Conservation (phyloP, 1,140 invertebrate genomes). For the Bursaphelenchus mucronatus region DNA sequence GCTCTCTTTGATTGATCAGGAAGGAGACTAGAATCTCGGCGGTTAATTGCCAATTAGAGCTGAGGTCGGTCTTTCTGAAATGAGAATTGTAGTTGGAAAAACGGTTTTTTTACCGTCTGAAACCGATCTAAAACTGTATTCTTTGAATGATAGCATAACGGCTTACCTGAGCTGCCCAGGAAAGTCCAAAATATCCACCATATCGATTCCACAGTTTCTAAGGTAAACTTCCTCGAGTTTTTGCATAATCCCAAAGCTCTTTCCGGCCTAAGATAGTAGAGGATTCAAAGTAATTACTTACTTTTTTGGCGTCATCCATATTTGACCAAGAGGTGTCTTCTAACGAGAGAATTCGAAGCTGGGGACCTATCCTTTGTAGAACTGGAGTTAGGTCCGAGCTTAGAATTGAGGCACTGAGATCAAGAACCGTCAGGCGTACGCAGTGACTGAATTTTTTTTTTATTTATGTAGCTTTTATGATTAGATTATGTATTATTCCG, state of each 20-base stretch:
- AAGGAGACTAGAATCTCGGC: constrained; percentile 27
- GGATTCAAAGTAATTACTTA: background rate
- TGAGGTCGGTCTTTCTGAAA: constrained; percentile 36
- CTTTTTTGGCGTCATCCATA: constrained; percentile 13
- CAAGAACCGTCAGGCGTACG: constrained; percentile 8
- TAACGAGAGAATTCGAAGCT: constrained; percentile 14
- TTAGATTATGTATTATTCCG: background rate
- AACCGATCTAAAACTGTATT: too few relatives aligned
- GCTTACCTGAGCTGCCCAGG: constrained; percentile 7
- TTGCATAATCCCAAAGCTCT: background rate
- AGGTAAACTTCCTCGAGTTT: constrained; percentile 15
- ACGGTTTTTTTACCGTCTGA: too few relatives aligned
- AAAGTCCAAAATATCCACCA: constrained; percentile 19
- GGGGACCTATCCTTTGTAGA: constrained; percentile 6
- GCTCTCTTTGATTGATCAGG: constrained; percentile 23
- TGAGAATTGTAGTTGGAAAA: background rate
- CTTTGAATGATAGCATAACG: too few relatives aligned
- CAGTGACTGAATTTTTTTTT: constrained; percentile 21
- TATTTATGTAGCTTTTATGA: background rate
- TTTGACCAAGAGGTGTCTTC: constrained; percentile 20
- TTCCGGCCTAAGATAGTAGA: background rate
- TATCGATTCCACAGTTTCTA: constrained; percentile 16
- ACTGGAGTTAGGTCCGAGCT: constrained; percentile 3
- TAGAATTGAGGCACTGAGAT: constrained; percentile 9
- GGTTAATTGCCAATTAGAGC: constrained; percentile 14